These are phyloP conservation scores for Drosophila prosaltans DNA, from an alignment of 1,140 invertebrate genomes.

Conservation along the genomic window DNA sequence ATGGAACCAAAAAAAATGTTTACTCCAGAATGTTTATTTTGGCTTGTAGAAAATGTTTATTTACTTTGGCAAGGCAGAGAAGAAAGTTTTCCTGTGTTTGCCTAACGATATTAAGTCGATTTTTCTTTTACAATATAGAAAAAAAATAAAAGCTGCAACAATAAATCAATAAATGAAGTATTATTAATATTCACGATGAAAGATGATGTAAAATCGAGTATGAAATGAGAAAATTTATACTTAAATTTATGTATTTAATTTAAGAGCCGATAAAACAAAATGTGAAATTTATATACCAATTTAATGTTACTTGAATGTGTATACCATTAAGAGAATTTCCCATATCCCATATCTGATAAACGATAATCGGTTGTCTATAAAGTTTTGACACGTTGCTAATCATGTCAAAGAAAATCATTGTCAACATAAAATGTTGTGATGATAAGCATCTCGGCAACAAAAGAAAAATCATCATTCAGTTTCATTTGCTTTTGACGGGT, in stretches of 20 bases:
- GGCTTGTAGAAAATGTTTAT: conserved; percentile 8
- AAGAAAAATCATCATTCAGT: conserved; percentile 32
- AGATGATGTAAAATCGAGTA: no score
- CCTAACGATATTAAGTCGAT: no score
- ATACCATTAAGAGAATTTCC: conserved; percentile 1
- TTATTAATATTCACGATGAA: no score
- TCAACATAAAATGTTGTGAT: conserved; percentile 32
- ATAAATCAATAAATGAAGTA: no score
- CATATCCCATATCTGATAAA: conserved; percentile 7
- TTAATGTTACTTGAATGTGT: conserved; percentile 29
- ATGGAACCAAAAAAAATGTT: conserved; percentile 14
- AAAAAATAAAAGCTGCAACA: no score
- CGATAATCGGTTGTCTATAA: conserved; percentile 5
- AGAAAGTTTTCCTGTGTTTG: no score
- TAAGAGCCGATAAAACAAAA: no score
- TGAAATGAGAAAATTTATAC: no score
- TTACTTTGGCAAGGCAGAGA: neutral
- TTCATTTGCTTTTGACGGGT: conserved; percentile 13
- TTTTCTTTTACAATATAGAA: no score
- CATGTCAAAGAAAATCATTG: conserved; percentile 43
- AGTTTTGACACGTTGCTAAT: conserved; percentile 40
- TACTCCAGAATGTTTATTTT: conserved; percentile 20
- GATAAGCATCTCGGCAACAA: neutral
- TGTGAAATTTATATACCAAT: neutral
- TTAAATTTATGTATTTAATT: no score